These are phyloP conservation scores for Cygnus buccinator DNA, from an alignment of 2,113 vertebrate species.

Conservation along the genomic window DNA sequence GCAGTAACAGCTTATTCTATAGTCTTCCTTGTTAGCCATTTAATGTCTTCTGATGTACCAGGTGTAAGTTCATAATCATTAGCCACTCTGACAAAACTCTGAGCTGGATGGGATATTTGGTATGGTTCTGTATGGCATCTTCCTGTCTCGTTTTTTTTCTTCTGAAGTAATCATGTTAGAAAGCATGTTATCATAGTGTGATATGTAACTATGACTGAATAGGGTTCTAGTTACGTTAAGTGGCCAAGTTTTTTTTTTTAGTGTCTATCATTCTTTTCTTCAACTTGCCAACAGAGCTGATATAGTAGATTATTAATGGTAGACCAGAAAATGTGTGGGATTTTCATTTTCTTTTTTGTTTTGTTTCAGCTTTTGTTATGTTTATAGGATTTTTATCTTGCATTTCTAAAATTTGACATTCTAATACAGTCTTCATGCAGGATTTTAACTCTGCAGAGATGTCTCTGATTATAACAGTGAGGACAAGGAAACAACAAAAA, in stretches of 20 bases:
- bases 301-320: not conserved
- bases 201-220: not conserved
- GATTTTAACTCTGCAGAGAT: not conserved
- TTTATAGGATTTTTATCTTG: not conserved
- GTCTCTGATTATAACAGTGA: not conserved
- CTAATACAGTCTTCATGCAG: not conserved
- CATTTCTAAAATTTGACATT: not conserved
- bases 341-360: not conserved
- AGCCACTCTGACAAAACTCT: not conserved
- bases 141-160: not conserved
- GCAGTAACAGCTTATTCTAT: not conserved
- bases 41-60: not conserved
- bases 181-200: not conserved
- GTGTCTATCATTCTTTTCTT: not conserved
- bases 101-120: not conserved
- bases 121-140: not conserved
- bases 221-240: not conserved
- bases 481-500: not conserved
- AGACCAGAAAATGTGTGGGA: not conserved
- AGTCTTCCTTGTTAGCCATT: not conserved
- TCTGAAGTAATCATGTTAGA: not conserved
- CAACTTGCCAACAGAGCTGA: not conserved
- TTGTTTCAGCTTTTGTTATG: not conserved
- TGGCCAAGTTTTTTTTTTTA: too few relatives aligned
- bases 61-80: not conserved